phyloP scores from a whole-genome alignment of 64 coral and sea anemone genomes.

The Stichodactyla helianthus region DNA sequence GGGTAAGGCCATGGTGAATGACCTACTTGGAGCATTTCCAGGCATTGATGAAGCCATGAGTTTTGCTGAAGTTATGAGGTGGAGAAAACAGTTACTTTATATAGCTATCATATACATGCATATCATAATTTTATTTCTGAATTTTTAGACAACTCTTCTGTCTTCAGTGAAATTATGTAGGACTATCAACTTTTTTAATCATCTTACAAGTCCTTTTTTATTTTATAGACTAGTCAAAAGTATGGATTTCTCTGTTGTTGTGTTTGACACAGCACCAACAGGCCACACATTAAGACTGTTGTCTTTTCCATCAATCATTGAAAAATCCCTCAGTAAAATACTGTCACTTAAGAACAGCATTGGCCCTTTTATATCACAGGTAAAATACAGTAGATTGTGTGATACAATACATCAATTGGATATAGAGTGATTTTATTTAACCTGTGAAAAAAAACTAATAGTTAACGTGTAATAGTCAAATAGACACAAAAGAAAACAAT shows the following conservation, averaged over 20 bases:
- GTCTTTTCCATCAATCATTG: constrained; percentile 95
- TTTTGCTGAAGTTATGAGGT: constrained; percentile 99
- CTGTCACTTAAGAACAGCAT: constrained; percentile 82
- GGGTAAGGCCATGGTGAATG: constrained; percentile 74
- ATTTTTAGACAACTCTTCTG: too few species aligned
- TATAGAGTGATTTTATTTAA: too few species aligned
- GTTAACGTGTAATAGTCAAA: too few species aligned
- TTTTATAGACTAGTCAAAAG: constrained; percentile 72
- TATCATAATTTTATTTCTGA: too few species aligned
- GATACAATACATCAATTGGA: too few species aligned
- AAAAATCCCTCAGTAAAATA: constrained; percentile 95
- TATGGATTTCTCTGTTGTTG: constrained; percentile 97
- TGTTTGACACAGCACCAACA: constrained; percentile 98
- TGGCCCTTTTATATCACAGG: constrained; percentile 83
- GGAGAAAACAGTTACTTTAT: neutral
- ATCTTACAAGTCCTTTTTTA: too few species aligned
- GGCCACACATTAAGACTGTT: constrained; percentile 91
- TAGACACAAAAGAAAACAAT: too few species aligned
- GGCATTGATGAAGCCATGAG: constrained; percentile 99
- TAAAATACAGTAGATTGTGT: neutral
- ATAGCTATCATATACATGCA: neutral
- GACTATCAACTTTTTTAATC: too few species aligned
- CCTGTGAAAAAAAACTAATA: too few species aligned
- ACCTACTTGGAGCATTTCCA: constrained; percentile 95
- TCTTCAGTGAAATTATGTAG: too few species aligned